Evolutionary conservation across 2,888 invertebrate species (phyloP), one percentile per base, ranked within the genome.

Genomic region (Drosophila silvestris): DNA sequence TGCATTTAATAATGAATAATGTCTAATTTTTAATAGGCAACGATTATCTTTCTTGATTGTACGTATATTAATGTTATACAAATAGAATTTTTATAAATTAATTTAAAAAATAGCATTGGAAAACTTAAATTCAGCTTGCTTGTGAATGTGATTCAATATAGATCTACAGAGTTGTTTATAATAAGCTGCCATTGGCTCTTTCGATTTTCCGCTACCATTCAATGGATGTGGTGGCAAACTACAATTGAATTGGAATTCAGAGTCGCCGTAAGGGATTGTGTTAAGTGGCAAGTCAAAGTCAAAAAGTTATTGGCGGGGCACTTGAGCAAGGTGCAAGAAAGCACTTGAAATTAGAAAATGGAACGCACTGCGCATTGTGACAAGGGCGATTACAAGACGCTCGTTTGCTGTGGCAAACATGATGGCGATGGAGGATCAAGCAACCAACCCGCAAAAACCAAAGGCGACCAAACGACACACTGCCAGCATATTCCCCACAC

Each of bases 321-420:
- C 85, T 87, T 68, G 69, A 87, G 79, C 60, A 50, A 77, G 80
- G 81, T 81, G 81, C 71, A 71, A 65, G 68, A 74, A 81, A 79
- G 66, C 90, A 85, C 76, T 90, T 81, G 68, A 90, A 88, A 89
- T 89, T 81, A 89, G 84, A 85, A 83, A 81, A 83, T 77, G 77
- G 84, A 62, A 83, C 70, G 75, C 65, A 74, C 53, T 69, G 82
- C 54, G 71, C 68, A 79, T 59, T 64, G 72, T 52, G 81, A 73
- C 75, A 85, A 71, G 74, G 83, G 65, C 83, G 83, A 85, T 90
- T 88, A 74, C 83, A 67, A 58, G 39, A 62, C 53, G 56, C 53
- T 53, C 19, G 47, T 47, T 16, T 22, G 22, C 26, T 30, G 53
- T n/a, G 66, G 59, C 69, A 57, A 73, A 81, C 77, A 72, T 80